Evolutionary conservation across 2,888 invertebrate genomes (phyloP), one percentile per base, ranked within the genome.

Genomic region (Yponomeuta evonymella): DNA sequence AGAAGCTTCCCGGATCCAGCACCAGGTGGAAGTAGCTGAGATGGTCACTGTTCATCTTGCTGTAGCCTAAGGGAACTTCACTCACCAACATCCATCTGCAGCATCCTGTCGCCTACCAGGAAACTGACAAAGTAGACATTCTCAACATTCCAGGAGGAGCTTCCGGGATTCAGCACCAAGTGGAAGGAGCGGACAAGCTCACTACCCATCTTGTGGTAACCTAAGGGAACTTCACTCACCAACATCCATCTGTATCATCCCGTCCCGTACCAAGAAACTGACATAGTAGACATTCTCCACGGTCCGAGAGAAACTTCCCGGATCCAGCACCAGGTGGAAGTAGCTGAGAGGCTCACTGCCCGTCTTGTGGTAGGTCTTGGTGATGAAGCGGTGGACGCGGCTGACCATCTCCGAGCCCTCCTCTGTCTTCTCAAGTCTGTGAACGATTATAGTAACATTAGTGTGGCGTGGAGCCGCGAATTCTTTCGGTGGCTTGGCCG

Each of bases 261-360:
- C 94, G 77, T 95, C 94, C 69, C 93, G 82, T 0, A 93, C 88
- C 4, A 95, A 86, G 83, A 95, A 95, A 0, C 95, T 93, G n/a
- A 94, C 86, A 76, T 95, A 92, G 83, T 95, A 93, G 65, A 95
- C 90, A 77, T 95, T 95, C 86, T 95, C 94, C 0, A 95, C 87
- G 48, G 94, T 94, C 70, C 87, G 85, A 1, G 92, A 85, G 87
- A 94, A 95, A 83, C 93, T 92, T 48, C 79, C 78, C 0, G 94
- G 94, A 81, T 95, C 93, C 72, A 95, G 79, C 29, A 94, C 93
- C 11, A 93, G 80, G 76, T 93, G 87, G 83, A 93, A 95, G 81
- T 94, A 95, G 75, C 92, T 91, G 4, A 95, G 82, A 0, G 94
- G 93, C 48, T 82, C 72, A 2, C 77, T 72, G 3, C 83, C 73